A percentile compares a stretch with the other conserved stretches of the same genome.
These are phyloP conservation scores for Acronicta alni DNA, from an alignment of 2,888 invertebrate species.

Conservation along the genomic window DNA sequence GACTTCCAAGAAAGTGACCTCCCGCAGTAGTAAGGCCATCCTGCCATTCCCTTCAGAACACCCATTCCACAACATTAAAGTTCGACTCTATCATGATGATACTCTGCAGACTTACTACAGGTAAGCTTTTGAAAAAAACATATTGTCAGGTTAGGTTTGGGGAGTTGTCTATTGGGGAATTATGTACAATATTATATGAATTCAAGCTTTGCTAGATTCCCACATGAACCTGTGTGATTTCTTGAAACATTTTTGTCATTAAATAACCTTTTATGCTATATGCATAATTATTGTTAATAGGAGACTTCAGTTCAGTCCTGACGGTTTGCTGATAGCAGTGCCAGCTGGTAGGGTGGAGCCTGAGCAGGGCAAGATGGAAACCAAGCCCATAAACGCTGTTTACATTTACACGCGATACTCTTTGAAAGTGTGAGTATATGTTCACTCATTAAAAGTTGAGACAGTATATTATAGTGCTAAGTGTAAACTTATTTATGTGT, in stretches of 20 bases:
- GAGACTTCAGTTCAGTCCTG: constrained; percentile 96
- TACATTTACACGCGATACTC: constrained; percentile 90
- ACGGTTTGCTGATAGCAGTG: constrained; percentile 96
- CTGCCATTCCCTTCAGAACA: constrained; percentile 89
- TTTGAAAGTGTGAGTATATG: constrained; percentile 88
- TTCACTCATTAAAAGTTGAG: too few relatives aligned
- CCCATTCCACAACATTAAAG: constrained; percentile 89
- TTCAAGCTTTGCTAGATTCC: too few relatives aligned
- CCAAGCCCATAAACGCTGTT: constrained; percentile 89
- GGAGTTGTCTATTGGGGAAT: too few relatives aligned
- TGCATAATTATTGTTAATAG: constrained; percentile 75
- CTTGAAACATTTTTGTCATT: too few relatives aligned
- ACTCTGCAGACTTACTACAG: constrained; percentile 97
- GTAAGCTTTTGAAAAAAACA: not conserved
- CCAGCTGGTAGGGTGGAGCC: constrained; percentile 96
- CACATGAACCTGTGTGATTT: not conserved
- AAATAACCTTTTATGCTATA: too few relatives aligned
- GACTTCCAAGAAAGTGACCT: constrained; percentile 91
- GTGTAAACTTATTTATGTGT: too few relatives aligned
- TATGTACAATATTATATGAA: too few relatives aligned
- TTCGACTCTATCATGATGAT: constrained; percentile 96
- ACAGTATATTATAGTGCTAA: too few relatives aligned
- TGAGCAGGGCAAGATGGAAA: constrained; percentile 89
- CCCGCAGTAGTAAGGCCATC: constrained; percentile 91
- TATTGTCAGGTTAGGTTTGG: too few relatives aligned